phyloP scores from a whole-genome alignment of 2,113 vertebrate genomes.

The Lepidothrix coronata region DNA sequence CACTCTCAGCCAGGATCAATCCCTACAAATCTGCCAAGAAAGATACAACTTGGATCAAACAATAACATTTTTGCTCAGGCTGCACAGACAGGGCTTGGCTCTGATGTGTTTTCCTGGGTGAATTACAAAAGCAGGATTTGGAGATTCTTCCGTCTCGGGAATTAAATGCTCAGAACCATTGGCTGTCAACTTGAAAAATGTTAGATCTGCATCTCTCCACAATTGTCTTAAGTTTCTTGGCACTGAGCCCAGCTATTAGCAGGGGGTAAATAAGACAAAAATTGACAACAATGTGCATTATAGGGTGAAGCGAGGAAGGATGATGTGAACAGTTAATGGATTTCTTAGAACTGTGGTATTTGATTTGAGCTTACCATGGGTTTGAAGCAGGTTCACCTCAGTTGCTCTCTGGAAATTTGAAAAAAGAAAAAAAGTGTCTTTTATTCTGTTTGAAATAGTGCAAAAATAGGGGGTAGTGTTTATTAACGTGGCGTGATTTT shows the following conservation, averaged over 20 bases:
- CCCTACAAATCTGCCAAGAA: conserved; percentile 48
- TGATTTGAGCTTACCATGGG: not conserved
- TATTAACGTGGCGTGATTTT: not conserved
- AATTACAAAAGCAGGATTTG: conserved; percentile 53
- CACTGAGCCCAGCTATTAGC: conserved; percentile 57
- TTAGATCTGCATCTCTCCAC: conserved; percentile 49
- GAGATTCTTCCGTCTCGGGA: conserved; percentile 27
- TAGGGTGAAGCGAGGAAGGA: conserved; percentile 4
- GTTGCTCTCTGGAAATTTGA: not conserved
- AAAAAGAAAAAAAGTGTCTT: not conserved
- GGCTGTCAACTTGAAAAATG: conserved; percentile 54
- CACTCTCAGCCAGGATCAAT: conserved; percentile 30
- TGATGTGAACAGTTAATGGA: conserved; percentile 18
- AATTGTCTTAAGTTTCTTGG: conserved; percentile 62
- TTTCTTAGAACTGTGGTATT: conserved; percentile 20
- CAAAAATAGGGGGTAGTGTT: not conserved
- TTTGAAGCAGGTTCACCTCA: conserved; percentile 6
- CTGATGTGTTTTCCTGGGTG: conserved; percentile 46
- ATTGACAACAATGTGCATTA: conserved; percentile 49
- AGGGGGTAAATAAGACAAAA: conserved; percentile 65
- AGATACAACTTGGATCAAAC: conserved; percentile 55
- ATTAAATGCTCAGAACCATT: conserved; percentile 49
- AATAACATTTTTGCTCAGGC: conserved; percentile 18
- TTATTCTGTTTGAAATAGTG: not conserved
- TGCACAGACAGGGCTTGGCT: conserved; percentile 27